A percentile compares a stretch with the other conserved stretches of the same genome.
phyloP scores from a whole-genome alignment of 2,113 vertebrate genomes.

The Saccopteryx bilineata region DNA sequence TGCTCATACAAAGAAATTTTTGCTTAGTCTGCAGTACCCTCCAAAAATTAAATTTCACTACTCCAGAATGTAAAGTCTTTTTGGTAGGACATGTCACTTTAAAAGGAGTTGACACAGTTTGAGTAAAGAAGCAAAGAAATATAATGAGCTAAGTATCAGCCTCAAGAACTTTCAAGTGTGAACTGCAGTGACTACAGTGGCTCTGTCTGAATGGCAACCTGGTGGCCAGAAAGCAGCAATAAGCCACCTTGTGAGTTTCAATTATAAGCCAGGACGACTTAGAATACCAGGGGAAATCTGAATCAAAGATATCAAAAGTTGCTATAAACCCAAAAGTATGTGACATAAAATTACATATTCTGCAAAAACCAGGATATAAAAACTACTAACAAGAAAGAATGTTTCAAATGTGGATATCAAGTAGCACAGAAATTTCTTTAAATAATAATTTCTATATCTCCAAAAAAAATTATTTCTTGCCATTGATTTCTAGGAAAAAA shows the following conservation, averaged over 20 bases:
- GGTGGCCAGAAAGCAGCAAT: background rate
- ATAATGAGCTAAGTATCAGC: background rate
- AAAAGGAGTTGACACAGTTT: background rate
- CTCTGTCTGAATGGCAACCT: background rate
- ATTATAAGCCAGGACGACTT: background rate
- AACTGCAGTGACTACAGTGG: background rate
- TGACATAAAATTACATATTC: background rate
- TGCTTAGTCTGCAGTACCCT: background rate
- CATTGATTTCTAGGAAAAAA: conserved; percentile 56
- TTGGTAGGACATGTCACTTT: background rate
- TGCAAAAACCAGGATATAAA: background rate
- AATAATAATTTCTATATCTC: background rate
- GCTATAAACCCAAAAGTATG: background rate
- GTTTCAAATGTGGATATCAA: background rate
- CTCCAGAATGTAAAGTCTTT: background rate
- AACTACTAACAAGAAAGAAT: background rate
- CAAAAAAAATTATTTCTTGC: conserved; percentile 46
- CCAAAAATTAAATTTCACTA: background rate
- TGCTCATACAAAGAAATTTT: background rate
- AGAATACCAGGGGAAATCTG: background rate
- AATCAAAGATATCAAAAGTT: background rate
- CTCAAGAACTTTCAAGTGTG: background rate
- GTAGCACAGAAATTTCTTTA: background rate
- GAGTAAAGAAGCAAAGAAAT: background rate
- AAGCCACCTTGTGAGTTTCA: background rate